Percentiles rank a stretch among this genome's conserved stretches.
phyloP scores from a whole-genome alignment of 1,140 invertebrate genomes.

The Oryctes rhinoceros region DNA sequence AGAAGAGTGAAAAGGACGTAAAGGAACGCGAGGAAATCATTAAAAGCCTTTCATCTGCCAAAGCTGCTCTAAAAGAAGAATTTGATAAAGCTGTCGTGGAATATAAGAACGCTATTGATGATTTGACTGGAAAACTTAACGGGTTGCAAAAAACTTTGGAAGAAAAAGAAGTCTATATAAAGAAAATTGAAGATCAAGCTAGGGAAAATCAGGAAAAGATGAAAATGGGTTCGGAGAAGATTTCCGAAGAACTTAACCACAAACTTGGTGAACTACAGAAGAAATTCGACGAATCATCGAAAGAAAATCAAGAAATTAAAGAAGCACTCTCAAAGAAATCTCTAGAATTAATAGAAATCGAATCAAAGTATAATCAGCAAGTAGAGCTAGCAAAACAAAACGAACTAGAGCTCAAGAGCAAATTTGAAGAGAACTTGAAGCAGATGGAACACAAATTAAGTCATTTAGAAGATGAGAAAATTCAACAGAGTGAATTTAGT shows the following conservation, averaged over 20 bases:
- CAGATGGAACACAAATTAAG: slow-evolving; percentile 7
- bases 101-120: slow-evolving; percentile 19
- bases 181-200: background rate
- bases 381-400: slow-evolving; percentile 6
- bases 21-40: slow-evolving; percentile 3
- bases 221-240: background rate
- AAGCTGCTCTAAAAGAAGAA: background rate
- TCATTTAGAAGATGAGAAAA: slow-evolving; percentile 6
- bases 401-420: background rate
- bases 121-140: slow-evolving; percentile 19
- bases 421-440: slow-evolving; percentile 3
- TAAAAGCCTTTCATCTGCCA: background rate
- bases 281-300: background rate
- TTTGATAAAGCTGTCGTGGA: background rate
- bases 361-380: slow-evolving; percentile 26
- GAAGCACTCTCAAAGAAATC: slow-evolving; percentile 23
- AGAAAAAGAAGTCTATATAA: background rate
- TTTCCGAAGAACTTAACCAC: background rate
- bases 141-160: slow-evolving; percentile 7
- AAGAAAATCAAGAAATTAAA: slow-evolving; percentile 19
- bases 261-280: background rate
- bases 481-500: background rate
- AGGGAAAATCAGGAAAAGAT: slow-evolving; percentile 3
- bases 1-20: slow-evolving; percentile 2
- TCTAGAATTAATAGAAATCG: slow-evolving; percentile 17